phyloP scores from a whole-genome alignment of 2,113 vertebrate species.

The Takifugu bimaculatus region DNA sequence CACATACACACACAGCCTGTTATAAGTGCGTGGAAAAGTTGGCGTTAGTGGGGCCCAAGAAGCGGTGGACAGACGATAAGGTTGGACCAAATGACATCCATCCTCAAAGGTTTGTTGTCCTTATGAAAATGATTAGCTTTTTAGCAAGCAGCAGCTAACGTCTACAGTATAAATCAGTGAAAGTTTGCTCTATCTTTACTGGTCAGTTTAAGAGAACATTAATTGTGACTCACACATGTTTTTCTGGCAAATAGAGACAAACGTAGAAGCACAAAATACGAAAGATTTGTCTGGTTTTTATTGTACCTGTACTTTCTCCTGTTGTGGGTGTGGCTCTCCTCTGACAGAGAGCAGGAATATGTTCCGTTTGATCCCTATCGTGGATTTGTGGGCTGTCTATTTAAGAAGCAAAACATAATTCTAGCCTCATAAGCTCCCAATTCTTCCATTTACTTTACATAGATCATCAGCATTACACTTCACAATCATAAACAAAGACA shows the following conservation, averaged over 20 bases:
- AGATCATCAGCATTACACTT: too few relatives aligned
- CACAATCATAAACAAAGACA: too few relatives aligned
- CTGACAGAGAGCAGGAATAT: too few relatives aligned
- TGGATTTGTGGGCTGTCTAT: too few relatives aligned
- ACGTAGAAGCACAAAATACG: not conserved
- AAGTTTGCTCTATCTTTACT: not conserved
- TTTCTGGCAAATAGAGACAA: not conserved
- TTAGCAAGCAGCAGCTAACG: too few relatives aligned
- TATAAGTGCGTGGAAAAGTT: constrained; percentile 6
- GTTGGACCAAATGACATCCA: constrained; percentile 48
- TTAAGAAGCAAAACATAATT: too few relatives aligned
- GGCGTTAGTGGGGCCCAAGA: constrained; percentile 8
- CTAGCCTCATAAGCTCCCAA: too few relatives aligned
- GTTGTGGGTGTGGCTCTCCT: too few relatives aligned
- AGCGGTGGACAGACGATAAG: constrained; percentile 13
- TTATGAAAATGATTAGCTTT: too few relatives aligned
- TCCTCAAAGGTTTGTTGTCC: constrained; percentile 43
- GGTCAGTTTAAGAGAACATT: not conserved
- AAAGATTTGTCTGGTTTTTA: not conserved
- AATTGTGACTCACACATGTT: not conserved
- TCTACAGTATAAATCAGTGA: not conserved
- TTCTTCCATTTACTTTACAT: too few relatives aligned
- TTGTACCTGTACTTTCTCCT: not conserved
- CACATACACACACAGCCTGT: too few relatives aligned
- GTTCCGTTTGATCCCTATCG: too few relatives aligned